Base-by-base conservation (phyloP, 2,888 invertebrate genomes). In the Hemithea aestivaria region DNA sequence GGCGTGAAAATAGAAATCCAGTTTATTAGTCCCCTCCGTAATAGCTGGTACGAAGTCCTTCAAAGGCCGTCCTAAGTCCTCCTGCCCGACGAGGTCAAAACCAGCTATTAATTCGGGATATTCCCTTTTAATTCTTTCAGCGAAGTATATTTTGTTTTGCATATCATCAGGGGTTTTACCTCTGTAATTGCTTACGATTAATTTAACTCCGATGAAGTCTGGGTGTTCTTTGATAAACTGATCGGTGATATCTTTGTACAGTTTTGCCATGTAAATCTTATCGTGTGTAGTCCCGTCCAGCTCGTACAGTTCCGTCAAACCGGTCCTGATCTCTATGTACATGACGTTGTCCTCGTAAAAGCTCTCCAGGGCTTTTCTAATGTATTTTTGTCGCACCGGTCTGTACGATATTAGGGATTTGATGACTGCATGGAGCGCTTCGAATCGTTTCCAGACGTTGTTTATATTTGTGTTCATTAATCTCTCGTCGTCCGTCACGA, bases 41-140 rank as follows among this genome's bases (percentile, higher is more conserved):
- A 94, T 61, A 33, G 88, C 67, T 0, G 91, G 83, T 0, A 90
- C 68, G 47, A 90, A 93, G 9, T 90, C 87, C 6, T 75, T 58
- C 0, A 95, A 71, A 0, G 93, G 90, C 10, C 82, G 76, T 0
- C 94, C 94, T 42, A 87, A 67, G 57, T 95, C 94, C 67, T 95
- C 95, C 57, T 93, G 93, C 0, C 94, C 94, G 0, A 95, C 94
- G 35, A 96, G 85, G 79, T 95, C 95, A 52, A 94, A 94, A 1
- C 95, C 95, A 3, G 91, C 92, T 26, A 94, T 80, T 51, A 92
- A 90, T 9, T 91, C 83, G 0, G 94, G 94, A 63, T 90, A 89
- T 25, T 78, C 67, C 0, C 54, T 60, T 62, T 90, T 87, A 0
- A 90, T 40, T 30, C 41, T 48, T 9, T 55, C 58, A 11, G 77